Conservation (phyloP, 37 sponge, comb jelly and placozoan species). For the Oscarella lobularis region DNA sequence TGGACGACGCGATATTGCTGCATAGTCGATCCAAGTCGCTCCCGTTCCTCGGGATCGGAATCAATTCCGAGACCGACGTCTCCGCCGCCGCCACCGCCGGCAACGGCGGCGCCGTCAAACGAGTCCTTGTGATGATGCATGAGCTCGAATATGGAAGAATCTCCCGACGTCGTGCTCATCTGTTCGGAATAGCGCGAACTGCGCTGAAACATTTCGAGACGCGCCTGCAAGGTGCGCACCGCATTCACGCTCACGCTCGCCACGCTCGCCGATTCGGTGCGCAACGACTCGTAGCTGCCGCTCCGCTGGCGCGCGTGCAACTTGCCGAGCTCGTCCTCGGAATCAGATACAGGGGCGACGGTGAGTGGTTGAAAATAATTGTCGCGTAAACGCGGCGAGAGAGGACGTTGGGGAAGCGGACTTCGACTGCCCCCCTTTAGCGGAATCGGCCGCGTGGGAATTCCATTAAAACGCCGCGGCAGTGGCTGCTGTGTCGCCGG, state of each 20-base stretch:
- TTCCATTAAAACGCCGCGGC: background rate
- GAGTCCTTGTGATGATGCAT: too few relatives aligned
- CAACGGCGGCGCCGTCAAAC: too few relatives aligned
- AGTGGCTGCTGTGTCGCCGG: background rate
- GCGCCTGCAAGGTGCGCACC: background rate
- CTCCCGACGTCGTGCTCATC: background rate
- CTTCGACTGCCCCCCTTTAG: background rate
- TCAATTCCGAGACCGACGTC: background rate
- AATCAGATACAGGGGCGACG: background rate
- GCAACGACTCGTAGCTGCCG: background rate
- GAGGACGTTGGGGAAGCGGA: background rate
- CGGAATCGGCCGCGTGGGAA: background rate
- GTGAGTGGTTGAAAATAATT: background rate
- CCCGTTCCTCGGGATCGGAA: background rate
- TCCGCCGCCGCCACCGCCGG: too few relatives aligned
- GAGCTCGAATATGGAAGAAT: background rate
- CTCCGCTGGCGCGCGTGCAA: background rate
- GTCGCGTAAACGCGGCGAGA: background rate
- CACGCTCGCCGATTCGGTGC: background rate
- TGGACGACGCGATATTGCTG: background rate
- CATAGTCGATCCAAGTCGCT: background rate
- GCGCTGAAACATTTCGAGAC: background rate
- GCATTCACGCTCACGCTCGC: background rate
- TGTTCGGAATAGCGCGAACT: background rate
- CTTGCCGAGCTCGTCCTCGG: background rate